Conservation (phyloP, 2,797 vertebrate species). For the Lutjanus campechanus region DNA sequence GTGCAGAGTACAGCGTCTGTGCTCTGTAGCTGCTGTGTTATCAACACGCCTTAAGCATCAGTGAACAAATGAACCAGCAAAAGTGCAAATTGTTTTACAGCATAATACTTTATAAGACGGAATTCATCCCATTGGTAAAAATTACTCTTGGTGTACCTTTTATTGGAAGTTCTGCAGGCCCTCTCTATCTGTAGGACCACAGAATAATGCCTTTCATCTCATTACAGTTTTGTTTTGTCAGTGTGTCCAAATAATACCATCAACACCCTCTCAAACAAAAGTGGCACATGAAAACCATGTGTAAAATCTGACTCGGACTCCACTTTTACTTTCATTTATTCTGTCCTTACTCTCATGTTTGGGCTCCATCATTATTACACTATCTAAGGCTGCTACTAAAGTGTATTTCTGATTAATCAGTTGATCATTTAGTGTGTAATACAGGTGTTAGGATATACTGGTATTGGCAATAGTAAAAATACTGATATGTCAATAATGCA, state of each 20-base stretch:
- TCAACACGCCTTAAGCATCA: no score
- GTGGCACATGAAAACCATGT: background rate
- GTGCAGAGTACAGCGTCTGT: background rate
- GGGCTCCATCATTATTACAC: background rate
- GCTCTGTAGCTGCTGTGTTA: conserved; percentile 1
- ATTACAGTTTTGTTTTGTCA: background rate
- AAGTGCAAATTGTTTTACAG: background rate
- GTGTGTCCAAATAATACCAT: background rate
- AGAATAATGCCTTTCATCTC: background rate
- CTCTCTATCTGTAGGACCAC: background rate
- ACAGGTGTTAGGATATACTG: no score
- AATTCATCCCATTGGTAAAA: background rate
- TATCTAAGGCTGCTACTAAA: background rate
- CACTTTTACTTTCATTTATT: background rate
- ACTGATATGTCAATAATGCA: no score
- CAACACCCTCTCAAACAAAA: background rate
- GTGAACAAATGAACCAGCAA: background rate
- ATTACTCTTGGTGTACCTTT: background rate
- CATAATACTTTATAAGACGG: background rate
- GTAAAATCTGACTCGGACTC: background rate
- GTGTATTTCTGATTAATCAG: no score
- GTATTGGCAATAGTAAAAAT: no score
- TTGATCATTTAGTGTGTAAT: no score
- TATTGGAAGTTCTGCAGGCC: background rate
- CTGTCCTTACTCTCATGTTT: background rate